Conservation (phyloP, 2,888 invertebrate species). For the Lydus trimaculatus region DNA sequence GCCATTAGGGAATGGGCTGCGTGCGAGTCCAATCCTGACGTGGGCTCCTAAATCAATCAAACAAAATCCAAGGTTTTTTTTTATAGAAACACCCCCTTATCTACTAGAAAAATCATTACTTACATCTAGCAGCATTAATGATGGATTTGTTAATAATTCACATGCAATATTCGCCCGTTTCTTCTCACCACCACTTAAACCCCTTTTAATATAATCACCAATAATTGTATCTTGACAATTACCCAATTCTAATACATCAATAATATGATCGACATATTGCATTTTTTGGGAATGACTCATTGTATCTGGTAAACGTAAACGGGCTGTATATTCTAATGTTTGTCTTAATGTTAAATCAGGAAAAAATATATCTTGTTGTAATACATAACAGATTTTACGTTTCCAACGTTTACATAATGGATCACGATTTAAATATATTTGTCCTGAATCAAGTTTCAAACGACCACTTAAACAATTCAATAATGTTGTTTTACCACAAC, state of each 20-base stretch:
- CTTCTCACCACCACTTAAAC: constrained; percentile 84
- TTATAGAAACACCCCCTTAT: neutral
- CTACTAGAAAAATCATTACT: constrained; percentile 53
- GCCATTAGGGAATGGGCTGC: constrained; percentile 78
- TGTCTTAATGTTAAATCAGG: constrained; percentile 79
- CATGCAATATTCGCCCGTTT: constrained; percentile 84
- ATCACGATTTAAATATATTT: constrained; percentile 58
- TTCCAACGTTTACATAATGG: constrained; percentile 66
- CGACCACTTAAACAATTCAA: constrained; percentile 79
- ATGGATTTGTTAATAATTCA: constrained; percentile 81
- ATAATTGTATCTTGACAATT: constrained; percentile 81
- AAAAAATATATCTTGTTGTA: constrained; percentile 84
- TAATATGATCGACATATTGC: constrained; percentile 79
- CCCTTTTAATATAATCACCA: constrained; percentile 77
- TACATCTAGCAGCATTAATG: constrained; percentile 80
- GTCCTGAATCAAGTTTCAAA: constrained; percentile 70
- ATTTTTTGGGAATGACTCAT: constrained; percentile 76
- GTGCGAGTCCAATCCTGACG: constrained; percentile 82
- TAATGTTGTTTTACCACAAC: constrained; percentile 80
- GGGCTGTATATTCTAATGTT: constrained; percentile 71
- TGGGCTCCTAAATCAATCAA: constrained; percentile 78
- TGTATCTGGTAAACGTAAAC: constrained; percentile 72
- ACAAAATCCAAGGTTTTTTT: constrained; percentile 8
- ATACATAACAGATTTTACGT: constrained; percentile 79
- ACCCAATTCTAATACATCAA: constrained; percentile 76